Evolutionary conservation across 92 coral and sea anemone species (phyloP).

Genomic region (Epizoanthus ramosus): DNA sequence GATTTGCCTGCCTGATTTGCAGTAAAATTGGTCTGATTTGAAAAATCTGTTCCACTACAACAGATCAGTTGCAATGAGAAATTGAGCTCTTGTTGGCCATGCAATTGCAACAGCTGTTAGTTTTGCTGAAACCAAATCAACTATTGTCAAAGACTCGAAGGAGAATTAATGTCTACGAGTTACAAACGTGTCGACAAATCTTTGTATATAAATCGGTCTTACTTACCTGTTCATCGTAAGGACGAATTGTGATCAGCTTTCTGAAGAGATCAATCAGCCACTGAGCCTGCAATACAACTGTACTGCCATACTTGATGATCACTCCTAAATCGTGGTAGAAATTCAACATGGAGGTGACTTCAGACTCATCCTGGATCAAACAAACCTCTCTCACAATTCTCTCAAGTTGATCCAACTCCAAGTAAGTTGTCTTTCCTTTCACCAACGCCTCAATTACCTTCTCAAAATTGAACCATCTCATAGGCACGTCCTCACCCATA

Average conservation of each 20-base stretch:
- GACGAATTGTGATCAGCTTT: constrained; percentile 50
- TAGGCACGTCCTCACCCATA: constrained; percentile 85
- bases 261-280: constrained; percentile 55
- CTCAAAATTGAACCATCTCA: constrained; percentile 87
- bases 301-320: constrained; percentile 41
- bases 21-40: too few relatives aligned
- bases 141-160: too few relatives aligned
- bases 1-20: too few relatives aligned
- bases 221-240: constrained; percentile 37
- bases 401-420: constrained; percentile 68
- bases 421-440: constrained; percentile 56
- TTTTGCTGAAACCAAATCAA: too few relatives aligned
- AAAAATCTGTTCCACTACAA: too few relatives aligned
- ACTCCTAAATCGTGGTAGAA: constrained; percentile 53
- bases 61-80: too few relatives aligned
- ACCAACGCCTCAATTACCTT: constrained; percentile 68
- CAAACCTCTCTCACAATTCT: constrained; percentile 49
- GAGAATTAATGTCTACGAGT: not conserved
- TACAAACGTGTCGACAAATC: not conserved
- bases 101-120: too few relatives aligned
- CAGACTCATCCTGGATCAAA: constrained; percentile 41
- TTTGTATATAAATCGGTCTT: not conserved
- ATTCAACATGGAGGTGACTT: constrained; percentile 36
- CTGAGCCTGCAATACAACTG: constrained; percentile 47
- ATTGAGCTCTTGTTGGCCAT: too few relatives aligned